phyloP scores from a whole-genome alignment of 2,888 invertebrate species.

The Pinctada fucata region DNA sequence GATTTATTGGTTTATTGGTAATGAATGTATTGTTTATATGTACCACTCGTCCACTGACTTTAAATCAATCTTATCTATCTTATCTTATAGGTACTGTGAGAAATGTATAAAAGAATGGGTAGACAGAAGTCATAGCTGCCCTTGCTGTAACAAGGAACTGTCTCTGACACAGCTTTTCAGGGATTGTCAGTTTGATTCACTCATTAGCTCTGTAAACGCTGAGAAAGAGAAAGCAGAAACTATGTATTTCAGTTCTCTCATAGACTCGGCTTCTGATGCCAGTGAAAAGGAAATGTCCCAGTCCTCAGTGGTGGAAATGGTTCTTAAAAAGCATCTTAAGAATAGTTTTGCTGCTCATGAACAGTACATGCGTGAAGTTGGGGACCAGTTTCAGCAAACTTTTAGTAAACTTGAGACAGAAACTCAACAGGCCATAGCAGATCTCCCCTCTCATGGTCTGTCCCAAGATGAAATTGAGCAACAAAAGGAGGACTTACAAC shows the following conservation, averaged over 20 bases:
- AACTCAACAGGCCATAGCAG: conserved; percentile 47
- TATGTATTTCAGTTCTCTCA: conserved; percentile 65
- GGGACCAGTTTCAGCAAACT: conserved; percentile 45
- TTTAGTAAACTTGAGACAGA: conserved; percentile 43
- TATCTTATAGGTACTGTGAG: conserved; percentile 55
- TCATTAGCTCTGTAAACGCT: conserved; percentile 59
- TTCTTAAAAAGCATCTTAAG: conserved; percentile 65
- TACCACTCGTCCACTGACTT: too few relatives aligned
- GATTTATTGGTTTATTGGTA: too few relatives aligned
- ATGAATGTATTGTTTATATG: too few relatives aligned
- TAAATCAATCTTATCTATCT: too few relatives aligned
- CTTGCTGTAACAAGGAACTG: conserved; percentile 68
- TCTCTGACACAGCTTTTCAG: conserved; percentile 53
- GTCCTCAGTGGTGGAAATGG: conserved; percentile 55
- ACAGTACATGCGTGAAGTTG: conserved; percentile 66
- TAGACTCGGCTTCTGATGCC: conserved; percentile 40
- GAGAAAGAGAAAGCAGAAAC: conserved; percentile 66
- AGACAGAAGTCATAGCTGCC: conserved; percentile 67
- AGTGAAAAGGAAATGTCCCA: conserved; percentile 19
- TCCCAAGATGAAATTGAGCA: conserved; percentile 51
- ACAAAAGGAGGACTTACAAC: conserved; percentile 51
- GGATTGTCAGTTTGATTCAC: conserved; percentile 70
- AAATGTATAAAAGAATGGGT: conserved; percentile 72
- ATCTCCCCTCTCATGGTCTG: conserved; percentile 52
- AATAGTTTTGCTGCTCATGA: conserved; percentile 67